Percentiles rank a stretch among this genome's conserved stretches.
These are phyloP conservation scores for Heterodera filipjevi DNA, from an alignment of 2,888 invertebrate species.

Conservation along the genomic window DNA sequence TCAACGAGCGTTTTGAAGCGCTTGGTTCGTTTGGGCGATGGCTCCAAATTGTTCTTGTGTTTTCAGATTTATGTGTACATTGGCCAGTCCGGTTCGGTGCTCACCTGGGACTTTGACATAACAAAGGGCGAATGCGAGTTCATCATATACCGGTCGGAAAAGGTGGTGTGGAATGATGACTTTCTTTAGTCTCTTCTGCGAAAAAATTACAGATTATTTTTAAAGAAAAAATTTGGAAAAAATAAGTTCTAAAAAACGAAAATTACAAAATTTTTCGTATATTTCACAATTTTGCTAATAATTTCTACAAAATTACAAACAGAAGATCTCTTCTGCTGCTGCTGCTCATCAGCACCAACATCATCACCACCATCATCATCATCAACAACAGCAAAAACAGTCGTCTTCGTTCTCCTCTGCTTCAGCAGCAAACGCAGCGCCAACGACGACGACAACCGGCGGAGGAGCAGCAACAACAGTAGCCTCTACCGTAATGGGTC, in stretches of 20 bases:
- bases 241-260: no score
- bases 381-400: neutral
- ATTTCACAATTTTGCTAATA: no score
- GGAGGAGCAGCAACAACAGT: neutral
- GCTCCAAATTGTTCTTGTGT: neutral
- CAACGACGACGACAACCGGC: neutral
- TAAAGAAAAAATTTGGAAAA: neutral
- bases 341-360: no score
- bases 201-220: no score
- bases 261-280: no score
- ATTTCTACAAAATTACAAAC: no score
- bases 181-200: no score
- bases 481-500: slow-evolving; percentile 1
- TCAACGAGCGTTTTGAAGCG: no score
- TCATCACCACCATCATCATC: no score
- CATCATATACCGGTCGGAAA: slow-evolving; percentile 66
- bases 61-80: slow-evolving; percentile 73
- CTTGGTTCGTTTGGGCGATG: no score
- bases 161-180: no score
- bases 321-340: neutral
- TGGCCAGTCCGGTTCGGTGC: slow-evolving; percentile 82
- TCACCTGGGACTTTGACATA: slow-evolving; percentile 96
- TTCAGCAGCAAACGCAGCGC: neutral
- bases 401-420: slow-evolving; percentile 15
- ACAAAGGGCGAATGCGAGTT: slow-evolving; percentile 85